phyloP scores from a whole-genome alignment of 2,888 invertebrate species.

The Brenthis daphne region DNA sequence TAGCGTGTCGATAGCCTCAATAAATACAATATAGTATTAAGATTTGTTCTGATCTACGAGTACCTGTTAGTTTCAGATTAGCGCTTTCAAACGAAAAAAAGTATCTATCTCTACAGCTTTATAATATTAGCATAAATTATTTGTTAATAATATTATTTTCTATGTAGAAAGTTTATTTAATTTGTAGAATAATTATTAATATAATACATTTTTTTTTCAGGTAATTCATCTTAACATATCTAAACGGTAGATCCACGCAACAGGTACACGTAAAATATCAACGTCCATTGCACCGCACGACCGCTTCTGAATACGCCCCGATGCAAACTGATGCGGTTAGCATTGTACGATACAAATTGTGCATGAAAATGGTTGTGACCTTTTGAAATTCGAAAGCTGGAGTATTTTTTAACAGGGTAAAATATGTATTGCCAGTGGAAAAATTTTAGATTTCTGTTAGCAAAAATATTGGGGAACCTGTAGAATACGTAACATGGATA shows the following conservation, averaged over 20 bases:
- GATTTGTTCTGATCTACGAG: no score
- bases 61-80: no score
- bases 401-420: slow-evolving; percentile 14
- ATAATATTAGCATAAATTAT: no score
- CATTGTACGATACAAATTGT: slow-evolving; percentile 38
- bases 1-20: no score
- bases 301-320: slow-evolving; percentile 27
- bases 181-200: neutral
- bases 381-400: slow-evolving; percentile 34
- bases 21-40: no score
- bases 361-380: slow-evolving; percentile 38
- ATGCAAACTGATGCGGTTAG: slow-evolving; percentile 33
- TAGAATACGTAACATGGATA: no score
- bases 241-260: slow-evolving; percentile 12
- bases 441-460: slow-evolving; percentile 7
- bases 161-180: no score
- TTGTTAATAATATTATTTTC: no score
- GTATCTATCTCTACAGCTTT: no score
- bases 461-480: neutral
- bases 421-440: slow-evolving; percentile 3
- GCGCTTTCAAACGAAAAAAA: no score
- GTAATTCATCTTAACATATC: slow-evolving; percentile 11
- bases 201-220: neutral
- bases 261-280: slow-evolving; percentile 24
- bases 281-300: slow-evolving; percentile 23